Conservation (phyloP, 2,113 vertebrate genomes). For the Peucedramus taeniatus region DNA sequence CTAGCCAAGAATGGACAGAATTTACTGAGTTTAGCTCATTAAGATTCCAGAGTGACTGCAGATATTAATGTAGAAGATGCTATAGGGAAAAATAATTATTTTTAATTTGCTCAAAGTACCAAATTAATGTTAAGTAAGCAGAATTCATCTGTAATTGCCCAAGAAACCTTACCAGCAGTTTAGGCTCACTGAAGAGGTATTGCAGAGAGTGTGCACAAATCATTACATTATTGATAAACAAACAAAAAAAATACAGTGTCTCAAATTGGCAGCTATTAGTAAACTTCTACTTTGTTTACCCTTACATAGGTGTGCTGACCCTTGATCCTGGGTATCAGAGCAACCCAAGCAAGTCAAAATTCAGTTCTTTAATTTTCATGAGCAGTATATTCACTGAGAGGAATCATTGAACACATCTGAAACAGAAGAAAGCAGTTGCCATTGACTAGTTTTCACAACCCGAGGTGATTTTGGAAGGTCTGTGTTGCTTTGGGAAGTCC, state of each 20-base stretch:
- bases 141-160: neutral
- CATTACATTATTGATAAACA: neutral
- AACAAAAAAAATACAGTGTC: neutral
- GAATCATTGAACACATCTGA: neutral
- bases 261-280: neutral
- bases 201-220: neutral
- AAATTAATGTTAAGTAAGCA: slow-evolving; percentile 24
- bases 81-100: slow-evolving; percentile 32
- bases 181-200: neutral
- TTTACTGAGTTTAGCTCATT: neutral
- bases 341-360: neutral
- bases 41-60: slow-evolving; percentile 12
- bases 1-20: neutral
- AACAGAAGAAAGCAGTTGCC: neutral
- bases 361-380: neutral
- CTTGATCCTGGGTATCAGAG: neutral
- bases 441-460: neutral
- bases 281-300: neutral
- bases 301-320: neutral
- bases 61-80: slow-evolving; percentile 2
- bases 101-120: slow-evolving; percentile 30
- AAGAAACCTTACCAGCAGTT: neutral
- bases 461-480: neutral
- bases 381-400: neutral
- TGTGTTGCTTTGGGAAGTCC: neutral